Evolutionary conservation across 2,888 invertebrate species (phyloP), one percentile per base, ranked within the genome.

Genomic region (Drosophila histrio): DNA sequence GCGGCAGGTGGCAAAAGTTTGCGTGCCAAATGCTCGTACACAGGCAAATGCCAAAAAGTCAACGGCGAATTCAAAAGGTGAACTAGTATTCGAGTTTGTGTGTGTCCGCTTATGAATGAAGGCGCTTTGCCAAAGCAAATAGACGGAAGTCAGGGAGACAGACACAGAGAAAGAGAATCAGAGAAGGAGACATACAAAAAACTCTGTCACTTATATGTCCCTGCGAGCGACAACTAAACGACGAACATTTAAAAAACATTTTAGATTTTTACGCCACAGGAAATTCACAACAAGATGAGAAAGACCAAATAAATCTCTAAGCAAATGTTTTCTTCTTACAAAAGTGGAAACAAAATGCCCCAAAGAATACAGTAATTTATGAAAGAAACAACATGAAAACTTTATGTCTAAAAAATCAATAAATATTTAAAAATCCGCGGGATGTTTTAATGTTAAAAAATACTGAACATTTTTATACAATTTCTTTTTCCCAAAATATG

Each of bases 181-280:
- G 11, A 17, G 32, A 17, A n/a, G 28, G 56, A 28, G 19, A 17
- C 52, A 2, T 28, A n/a, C 3, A 39, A 47, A 19, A 36, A 17
- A 54, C 43, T 71, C 72, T 61, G 61, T 52, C 66, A 66, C 47
- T 73, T 77, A 72, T 77, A 75, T 81, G 75, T 67, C 75, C 72
- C 79, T 59, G 32, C 34, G 28, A 62, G 68, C 77, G 64, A 68
- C 74, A 76, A 64, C 70, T 66, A 64, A 79, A 73, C 75, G 77
- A 67, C 75, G 67, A 79, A 79, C 80, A 77, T 79, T 80, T 81
- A 78, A 80, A 76, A 79, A 72, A 66, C 82, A 79, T 80, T 79
- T 80, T 47, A 71, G 72, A 72, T 65, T 60, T 59, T 76, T 73
- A 65, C 60, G 74, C 77, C 64, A 74, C 74, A 77, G 74, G 79